Base-by-base conservation (phyloP, 30 jellyfish, hydroid and myxozoan genomes). In the Phacellophora camtschatica region DNA sequence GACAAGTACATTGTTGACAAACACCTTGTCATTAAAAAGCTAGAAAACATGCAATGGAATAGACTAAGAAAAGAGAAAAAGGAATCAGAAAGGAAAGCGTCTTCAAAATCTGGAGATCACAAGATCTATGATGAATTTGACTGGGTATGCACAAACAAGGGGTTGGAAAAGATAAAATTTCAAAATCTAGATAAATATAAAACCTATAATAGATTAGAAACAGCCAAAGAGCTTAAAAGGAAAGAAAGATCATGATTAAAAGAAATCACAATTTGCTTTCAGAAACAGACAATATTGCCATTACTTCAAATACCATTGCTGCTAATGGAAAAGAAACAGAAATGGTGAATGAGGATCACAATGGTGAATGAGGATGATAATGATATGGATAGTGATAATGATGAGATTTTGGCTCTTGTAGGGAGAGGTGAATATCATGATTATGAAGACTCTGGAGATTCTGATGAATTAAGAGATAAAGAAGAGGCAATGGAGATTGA, bases 121-220 rank as follows among this genome's bases (percentile, higher is more conserved):
- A 50, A 50, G 65, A 50, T 15, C n/a, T 50, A 50, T 50, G 42
- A 57, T 57, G 72, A 57, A 20, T 57, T 57, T 57, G 72, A 57
- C 72, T 57, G 72, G 42, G 72, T 57, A 18, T 51, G 66, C 66
- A 51, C 66, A 51, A 51, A 51, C 66, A 51, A 51, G 66, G 66
- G 66, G 5, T 51, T 57, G 27, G 72, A 57, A 57, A 57, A 57
- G 72, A 57, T 57, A 42, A 57, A 57, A 27, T 36, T 57, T 57
- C 72, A 57, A 23, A 57, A 57, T 25, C 72, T 57, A 57, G 72
- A 57, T 57, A 57, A 57, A 16, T 57, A 57, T 57, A 18, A 15
- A 57, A 57, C 13, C 10, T 57, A 23, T 57, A 57, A 57, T 57
- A 57, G 42, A 57, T 57, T 57, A 57, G 72, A 27, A 57, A 57